phyloP scores from a whole-genome alignment of 2,113 vertebrate species.

The Nothobranchius furzeri region DNA sequence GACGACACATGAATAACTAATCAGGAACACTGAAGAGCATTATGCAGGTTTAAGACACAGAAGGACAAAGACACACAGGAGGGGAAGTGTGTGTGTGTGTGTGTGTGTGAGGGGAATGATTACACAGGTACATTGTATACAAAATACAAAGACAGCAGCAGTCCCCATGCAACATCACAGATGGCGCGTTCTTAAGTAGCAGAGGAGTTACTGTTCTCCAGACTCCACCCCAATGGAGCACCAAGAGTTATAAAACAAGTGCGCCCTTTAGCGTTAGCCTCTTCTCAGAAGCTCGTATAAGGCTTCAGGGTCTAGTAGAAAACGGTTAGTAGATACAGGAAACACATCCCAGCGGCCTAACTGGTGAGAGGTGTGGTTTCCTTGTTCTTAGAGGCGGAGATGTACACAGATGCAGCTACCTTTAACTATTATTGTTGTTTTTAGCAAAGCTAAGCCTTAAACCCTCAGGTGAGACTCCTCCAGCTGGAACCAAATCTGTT shows the following conservation, averaged over 20 bases:
- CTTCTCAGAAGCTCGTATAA: conserved; percentile 67
- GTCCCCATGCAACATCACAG: conserved; percentile 69
- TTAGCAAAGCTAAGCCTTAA: not conserved
- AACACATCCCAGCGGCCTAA: conserved; percentile 56
- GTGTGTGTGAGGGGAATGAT: conserved; percentile 25
- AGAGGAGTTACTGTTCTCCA: conserved; percentile 6
- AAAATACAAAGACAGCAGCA: conserved; percentile 70
- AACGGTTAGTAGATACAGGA: conserved; percentile 39
- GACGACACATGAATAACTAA: conserved; percentile 47
- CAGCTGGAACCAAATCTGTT: not conserved
- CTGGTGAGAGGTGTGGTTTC: conserved; percentile 36
- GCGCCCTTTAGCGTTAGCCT: conserved; percentile 28
- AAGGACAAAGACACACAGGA: conserved; percentile 43
- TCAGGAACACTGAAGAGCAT: conserved; percentile 40
- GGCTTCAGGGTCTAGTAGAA: conserved; percentile 67
- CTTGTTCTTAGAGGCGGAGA: conserved; percentile 7
- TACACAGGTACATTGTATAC: conserved; percentile 49
- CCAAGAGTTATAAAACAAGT: conserved; percentile 44
- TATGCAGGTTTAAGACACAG: conserved; percentile 57
- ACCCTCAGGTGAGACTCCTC: not conserved
- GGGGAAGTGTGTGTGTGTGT: not conserved
- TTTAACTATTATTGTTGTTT: not conserved
- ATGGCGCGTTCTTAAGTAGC: conserved; percentile 36
- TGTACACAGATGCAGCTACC: not conserved
- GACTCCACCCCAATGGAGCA: conserved; percentile 33